Evolutionary conservation across 2,797 vertebrate species (phyloP), one percentile per base, ranked within the genome.

Genomic region (Xenopus petersii): DNA sequence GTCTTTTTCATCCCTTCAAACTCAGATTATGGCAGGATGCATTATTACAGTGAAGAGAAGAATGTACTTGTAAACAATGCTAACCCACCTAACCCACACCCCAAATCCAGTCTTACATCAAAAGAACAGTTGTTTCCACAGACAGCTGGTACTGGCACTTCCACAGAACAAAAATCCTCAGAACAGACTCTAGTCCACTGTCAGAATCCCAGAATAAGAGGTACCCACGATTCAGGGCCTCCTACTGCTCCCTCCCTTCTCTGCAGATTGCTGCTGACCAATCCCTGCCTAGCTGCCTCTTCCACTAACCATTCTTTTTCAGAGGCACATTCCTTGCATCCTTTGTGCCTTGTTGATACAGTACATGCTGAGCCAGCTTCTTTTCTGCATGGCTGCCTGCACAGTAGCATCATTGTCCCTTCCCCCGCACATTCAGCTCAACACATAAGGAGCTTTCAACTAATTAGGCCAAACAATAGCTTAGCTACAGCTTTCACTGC

Each of bases 191-290:
- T 67, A 42, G 36, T 36, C 56, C 67, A 65, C 42, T 60, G 63
- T 65, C 26, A 67, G 67, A 42, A 74, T 30, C 71, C 17, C 48
- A 77, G 26, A 61, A 46, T 21, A 21, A 21, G 48, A 49, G 63
- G 49, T 77, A 67, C 58, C 73, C 75, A 47, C 1, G 67, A 81
- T 77, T 71, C 78, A 49, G 73, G 71, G 49, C 69, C 59, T 70
- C 75, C 77, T 80, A 78, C 80, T 21, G 10, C 67, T 70, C 83
- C 86, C 71, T 83, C 86, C 71, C 83, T 86, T 86, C 88, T 88
- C 87, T 92, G 92, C 93, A 92, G 91, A 86, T 76, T 70, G 80
- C 79, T 47, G 17, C 26, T 84, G 83, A 86, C 92, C 92, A 93
- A 92, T 93, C 88, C 86, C 71, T 3, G 85, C 83, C 84, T 81